phyloP scores from a whole-genome alignment of 2,797 vertebrate genomes.

The Cynopterus sphinx region DNA sequence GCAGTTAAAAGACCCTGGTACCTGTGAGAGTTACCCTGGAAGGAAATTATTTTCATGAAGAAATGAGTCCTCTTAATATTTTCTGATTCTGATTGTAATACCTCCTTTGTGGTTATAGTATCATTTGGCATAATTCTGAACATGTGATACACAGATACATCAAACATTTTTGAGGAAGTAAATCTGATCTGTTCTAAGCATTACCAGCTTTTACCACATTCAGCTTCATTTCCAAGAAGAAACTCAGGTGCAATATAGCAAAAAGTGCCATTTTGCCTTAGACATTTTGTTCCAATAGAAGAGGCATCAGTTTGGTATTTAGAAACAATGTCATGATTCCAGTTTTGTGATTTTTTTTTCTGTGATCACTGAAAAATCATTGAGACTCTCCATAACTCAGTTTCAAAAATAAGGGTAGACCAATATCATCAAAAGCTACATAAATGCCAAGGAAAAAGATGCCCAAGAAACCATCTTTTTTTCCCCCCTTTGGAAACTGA shows the following conservation, averaged over 20 bases:
- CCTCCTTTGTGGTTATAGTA: background rate
- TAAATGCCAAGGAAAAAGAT: background rate
- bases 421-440: background rate
- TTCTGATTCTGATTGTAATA: background rate
- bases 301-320: background rate
- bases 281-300: background rate
- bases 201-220: background rate
- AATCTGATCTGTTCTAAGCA: background rate
- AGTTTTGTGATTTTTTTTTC: conserved; percentile 28
- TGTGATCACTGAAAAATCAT: background rate
- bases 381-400: background rate
- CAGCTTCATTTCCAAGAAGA: background rate
- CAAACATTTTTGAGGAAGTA: background rate
- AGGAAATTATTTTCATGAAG: background rate
- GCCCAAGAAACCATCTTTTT: background rate
- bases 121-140: background rate
- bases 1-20: background rate
- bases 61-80: background rate
- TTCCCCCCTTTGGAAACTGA: background rate
- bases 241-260: background rate
- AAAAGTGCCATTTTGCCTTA: background rate
- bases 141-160: background rate
- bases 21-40: background rate
- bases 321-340: background rate
- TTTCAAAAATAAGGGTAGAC: background rate